A percentile compares a stretch with the other conserved stretches of the same genome.
phyloP scores from a whole-genome alignment of 2,113 vertebrate species.

The Ailuropoda melanoleuca region DNA sequence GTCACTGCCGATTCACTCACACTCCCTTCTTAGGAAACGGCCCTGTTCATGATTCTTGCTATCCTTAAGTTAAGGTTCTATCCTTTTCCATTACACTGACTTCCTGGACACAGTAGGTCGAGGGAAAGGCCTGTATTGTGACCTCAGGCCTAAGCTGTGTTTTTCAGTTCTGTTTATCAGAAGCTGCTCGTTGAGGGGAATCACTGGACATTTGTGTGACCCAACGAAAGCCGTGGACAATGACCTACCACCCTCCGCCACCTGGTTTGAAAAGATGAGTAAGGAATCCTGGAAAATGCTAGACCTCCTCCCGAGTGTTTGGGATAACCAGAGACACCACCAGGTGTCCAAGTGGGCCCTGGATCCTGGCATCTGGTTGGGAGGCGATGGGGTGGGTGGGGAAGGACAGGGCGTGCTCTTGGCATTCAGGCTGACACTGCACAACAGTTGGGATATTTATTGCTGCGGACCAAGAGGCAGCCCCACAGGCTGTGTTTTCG shows the following conservation, averaged over 20 bases:
- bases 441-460: fast-evolving
- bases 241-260: not conserved
- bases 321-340: not conserved
- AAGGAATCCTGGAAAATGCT: not conserved
- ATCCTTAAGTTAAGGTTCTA: not conserved
- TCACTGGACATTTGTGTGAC: not conserved
- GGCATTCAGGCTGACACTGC: not conserved
- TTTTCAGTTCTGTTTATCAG: not conserved
- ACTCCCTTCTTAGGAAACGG: not conserved
- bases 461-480: too few relatives aligned
- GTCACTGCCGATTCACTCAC: too few relatives aligned
- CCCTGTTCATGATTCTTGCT: not conserved
- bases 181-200: not conserved
- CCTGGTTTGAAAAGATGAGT: not conserved
- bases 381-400: not conserved
- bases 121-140: not conserved
- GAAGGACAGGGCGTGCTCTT: not conserved
- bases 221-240: not conserved
- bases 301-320: not conserved
- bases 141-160: not conserved
- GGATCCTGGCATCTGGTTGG: not conserved
- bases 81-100: not conserved
- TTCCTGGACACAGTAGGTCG: not conserved
- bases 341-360: not conserved
- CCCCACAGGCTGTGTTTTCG: not conserved